phyloP scores from a whole-genome alignment of 2,888 invertebrate species.

The Congeria kusceri region DNA sequence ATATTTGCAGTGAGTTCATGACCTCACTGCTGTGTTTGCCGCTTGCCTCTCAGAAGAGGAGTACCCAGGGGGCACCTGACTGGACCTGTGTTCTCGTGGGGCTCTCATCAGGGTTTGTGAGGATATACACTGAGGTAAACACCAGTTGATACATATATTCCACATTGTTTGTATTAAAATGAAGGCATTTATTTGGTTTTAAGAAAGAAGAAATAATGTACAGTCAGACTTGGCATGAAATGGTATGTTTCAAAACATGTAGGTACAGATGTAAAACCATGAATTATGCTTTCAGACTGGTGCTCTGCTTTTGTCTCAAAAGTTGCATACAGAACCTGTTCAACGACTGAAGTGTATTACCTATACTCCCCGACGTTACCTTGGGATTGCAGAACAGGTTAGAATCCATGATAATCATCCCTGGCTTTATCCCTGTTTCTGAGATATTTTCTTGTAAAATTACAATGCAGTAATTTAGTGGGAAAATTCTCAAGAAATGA shows the following conservation, averaged over 20 bases:
- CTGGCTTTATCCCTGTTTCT: too few species aligned
- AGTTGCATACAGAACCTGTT: slow-evolving; percentile 93
- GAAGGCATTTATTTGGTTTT: too few species aligned
- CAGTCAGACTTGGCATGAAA: neutral
- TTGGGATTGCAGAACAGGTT: slow-evolving; percentile 84
- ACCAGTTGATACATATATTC: too few species aligned
- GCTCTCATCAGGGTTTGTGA: slow-evolving; percentile 92
- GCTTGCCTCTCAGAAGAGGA: slow-evolving; percentile 85
- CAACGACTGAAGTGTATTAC: slow-evolving; percentile 92
- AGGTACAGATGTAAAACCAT: neutral
- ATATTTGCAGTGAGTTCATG: slow-evolving; percentile 86
- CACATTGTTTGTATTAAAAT: too few species aligned
- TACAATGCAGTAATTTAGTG: too few species aligned
- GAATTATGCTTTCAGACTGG: slow-evolving; percentile 88
- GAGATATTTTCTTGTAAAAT: too few species aligned
- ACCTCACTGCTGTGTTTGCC: slow-evolving; percentile 83
- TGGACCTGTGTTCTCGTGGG: slow-evolving; percentile 97
- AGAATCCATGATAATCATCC: neutral
- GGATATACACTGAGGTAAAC: slow-evolving; percentile 93
- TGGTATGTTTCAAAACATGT: neutral
- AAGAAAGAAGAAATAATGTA: neutral
- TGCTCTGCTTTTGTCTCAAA: slow-evolving; percentile 92
- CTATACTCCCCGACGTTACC: slow-evolving; percentile 86
- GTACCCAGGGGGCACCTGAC: slow-evolving; percentile 90
- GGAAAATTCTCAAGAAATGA: too few species aligned